Base-by-base conservation (phyloP, 2,888 invertebrate species). In the Cerastoderma edule region DNA sequence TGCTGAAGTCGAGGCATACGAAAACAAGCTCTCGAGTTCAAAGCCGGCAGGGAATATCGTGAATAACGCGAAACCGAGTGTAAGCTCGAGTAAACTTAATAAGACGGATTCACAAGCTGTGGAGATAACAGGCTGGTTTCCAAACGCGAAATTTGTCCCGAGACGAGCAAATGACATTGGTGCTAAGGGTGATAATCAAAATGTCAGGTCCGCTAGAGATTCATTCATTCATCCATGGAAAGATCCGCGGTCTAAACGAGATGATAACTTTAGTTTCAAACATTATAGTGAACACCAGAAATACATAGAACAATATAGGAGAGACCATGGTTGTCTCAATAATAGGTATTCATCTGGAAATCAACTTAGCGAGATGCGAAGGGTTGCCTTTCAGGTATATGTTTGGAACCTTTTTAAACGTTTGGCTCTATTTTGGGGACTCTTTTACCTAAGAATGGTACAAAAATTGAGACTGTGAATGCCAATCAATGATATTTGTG, bases 261-360 rank as follows among this genome's bases (percentile, higher is more conserved):
- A 85, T 50, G 83, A 83, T 16, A 78, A 57, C 48, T 85, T 75
- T 81, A 80, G 83, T 27, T 87, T 87, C 73, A 86, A 83, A 70
- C 86, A 87, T 78, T 87, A 86, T 72, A 54, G 72, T 22, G 85
- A 85, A 39, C 66, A 65, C 27, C 75, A 77, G 44, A 79, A 77
- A 44, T 87, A 87, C 70, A 87, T 87, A n/a, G 85, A 87, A 78
- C 88, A 87, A 56, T 87, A 88, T 67, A 72, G 87, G 48, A 75
- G 77, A 63, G 83, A 88, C 50, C 85, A 87, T 76, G 75, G 73
- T 16, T 78, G 78, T 69, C 69, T 72, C 46, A 70, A 30, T 33
- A 57, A 54, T 24, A 54, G 71, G n/a, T 71, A 60, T 48, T 48
- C 75, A 5, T 75, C 81, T 13, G 78, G 75, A 46, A 68, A 50